Evolutionary conservation across 1,140 invertebrate genomes (phyloP).

Genomic region (Brachionus asplanchnoidis): DNA sequence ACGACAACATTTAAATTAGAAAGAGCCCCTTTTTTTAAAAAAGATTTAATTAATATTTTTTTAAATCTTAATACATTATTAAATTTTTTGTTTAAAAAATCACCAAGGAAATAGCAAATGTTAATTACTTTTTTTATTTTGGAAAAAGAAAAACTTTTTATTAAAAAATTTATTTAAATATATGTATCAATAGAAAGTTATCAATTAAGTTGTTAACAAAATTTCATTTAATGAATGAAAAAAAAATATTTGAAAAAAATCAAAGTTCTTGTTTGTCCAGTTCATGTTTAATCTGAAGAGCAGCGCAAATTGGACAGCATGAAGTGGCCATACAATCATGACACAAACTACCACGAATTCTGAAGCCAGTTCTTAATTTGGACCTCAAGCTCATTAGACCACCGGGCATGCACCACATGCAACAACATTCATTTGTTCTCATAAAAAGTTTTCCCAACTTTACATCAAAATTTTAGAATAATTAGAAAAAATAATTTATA

Average conservation of each 20-base stretch:
- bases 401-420: conserved; percentile 30
- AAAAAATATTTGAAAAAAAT: not conserved
- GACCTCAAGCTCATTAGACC: conserved; percentile 18
- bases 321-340: not conserved
- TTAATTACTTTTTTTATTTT: not conserved
- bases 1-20: not conserved
- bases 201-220: conserved; percentile 27
- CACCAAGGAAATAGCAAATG: not conserved
- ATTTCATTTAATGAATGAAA: not conserved
- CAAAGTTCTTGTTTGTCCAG: conserved; percentile 37
- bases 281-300: conserved; percentile 8
- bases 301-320: conserved; percentile 38
- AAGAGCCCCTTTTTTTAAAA: not conserved
- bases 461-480: not conserved
- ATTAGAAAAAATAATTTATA: not conserved
- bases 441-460: conserved; percentile 33
- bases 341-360: conserved; percentile 27
- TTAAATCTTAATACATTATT: not conserved
- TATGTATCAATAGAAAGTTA: not conserved
- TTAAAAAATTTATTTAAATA: not conserved
- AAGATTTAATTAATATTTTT: not conserved
- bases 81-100: not conserved
- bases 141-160: not conserved
- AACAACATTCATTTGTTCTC: conserved; percentile 41
- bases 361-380: conserved; percentile 34